These are phyloP conservation scores for Aspidoscelis tigris DNA, from an alignment of 2,113 vertebrate genomes.

Conservation along the genomic window DNA sequence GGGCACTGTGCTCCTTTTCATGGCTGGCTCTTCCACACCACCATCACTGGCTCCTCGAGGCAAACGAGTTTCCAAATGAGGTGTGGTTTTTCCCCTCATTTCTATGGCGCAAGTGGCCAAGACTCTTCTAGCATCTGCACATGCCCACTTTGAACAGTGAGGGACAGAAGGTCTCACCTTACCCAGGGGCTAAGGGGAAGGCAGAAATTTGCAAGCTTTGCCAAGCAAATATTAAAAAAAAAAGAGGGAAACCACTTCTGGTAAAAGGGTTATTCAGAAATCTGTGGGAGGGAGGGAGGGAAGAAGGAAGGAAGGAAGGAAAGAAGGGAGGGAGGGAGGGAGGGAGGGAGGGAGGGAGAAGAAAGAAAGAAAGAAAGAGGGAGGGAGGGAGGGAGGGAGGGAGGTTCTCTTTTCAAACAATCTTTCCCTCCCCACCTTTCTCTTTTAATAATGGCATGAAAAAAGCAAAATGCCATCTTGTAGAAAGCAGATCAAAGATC, in stretches of 20 bases:
- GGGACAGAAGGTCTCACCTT: background rate
- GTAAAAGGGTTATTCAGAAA: no score
- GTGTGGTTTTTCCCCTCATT: background rate
- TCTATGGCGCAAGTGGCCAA: background rate
- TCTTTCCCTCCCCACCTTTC: background rate
- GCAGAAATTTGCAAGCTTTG: background rate
- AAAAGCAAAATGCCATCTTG: conserved; percentile 53
- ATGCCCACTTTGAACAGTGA: no score
- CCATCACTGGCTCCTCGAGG: background rate
- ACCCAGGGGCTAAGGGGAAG: background rate
- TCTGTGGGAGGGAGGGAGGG: no score
- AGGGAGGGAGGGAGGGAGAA: background rate
- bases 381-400: background rate
- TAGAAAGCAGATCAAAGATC: conserved; percentile 47
- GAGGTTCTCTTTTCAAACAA: background rate
- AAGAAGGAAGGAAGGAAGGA: background rate
- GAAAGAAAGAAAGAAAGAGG: background rate
- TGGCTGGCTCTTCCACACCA: no score
- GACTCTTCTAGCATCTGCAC: background rate
- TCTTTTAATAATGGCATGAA: conserved; percentile 35
- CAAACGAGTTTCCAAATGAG: no score
- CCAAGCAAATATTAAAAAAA: background rate
- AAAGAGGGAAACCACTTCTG: no score
- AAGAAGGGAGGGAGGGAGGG: background rate
- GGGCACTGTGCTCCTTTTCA: no score